These are phyloP conservation scores for Tupaia chinensis DNA, from an alignment of 2,113 vertebrate genomes.

Conservation along the genomic window DNA sequence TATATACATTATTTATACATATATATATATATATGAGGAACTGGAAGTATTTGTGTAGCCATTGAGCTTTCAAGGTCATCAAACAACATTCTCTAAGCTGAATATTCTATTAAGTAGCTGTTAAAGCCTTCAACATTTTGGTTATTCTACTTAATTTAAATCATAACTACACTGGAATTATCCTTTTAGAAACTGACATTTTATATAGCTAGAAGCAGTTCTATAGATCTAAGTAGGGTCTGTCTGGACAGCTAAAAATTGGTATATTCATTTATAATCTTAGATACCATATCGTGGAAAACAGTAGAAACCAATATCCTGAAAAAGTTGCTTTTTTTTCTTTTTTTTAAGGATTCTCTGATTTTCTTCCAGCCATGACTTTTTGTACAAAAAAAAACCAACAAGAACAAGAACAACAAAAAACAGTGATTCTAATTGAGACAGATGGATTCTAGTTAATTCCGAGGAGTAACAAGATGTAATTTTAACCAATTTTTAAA, in stretches of 20 bases:
- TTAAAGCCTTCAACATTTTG: conserved; percentile 4
- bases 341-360: not conserved
- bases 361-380: conserved; percentile 51
- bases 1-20: not conserved
- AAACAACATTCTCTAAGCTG: conserved; percentile 12
- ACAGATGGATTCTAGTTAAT: conserved; percentile 75
- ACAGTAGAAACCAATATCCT: not conserved
- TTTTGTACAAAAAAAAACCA: not conserved
- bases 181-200: conserved; percentile 3
- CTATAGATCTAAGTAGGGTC: not conserved
- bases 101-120: conserved; percentile 8
- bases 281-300: not conserved
- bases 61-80: conserved; percentile 19
- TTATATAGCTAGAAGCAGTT: not conserved
- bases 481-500: conserved; percentile 78
- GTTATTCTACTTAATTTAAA: not conserved
- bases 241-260: conserved; percentile 49
- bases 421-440: conserved; percentile 67
- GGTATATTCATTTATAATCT: conserved; percentile 7
- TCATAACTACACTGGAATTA: not conserved
- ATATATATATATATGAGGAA: not conserved
- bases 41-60: conserved; percentile 18
- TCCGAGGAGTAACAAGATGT: conserved; percentile 73
- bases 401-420: not conserved
- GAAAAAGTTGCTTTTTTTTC: not conserved